Percentiles rank a stretch among this genome's conserved stretches.
These are phyloP conservation scores for Hecatera dysodea DNA, from an alignment of 2,888 invertebrate species.

Conservation along the genomic window DNA sequence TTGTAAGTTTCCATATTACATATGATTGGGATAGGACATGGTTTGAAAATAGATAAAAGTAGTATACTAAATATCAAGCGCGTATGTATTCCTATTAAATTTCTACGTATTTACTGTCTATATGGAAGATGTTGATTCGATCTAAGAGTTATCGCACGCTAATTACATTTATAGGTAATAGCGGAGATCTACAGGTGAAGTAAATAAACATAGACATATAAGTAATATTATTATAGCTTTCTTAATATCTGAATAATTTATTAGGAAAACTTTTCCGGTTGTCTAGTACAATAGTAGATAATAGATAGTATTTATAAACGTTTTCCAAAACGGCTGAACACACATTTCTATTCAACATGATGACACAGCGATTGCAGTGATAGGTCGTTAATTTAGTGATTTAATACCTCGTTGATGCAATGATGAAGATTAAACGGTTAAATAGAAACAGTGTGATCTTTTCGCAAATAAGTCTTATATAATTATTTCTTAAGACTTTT, in stretches of 20 bases:
- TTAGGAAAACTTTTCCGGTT: neutral
- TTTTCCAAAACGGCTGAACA: too few relatives aligned
- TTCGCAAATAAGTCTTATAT: too few relatives aligned
- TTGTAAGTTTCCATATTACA: neutral
- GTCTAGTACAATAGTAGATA: too few relatives aligned
- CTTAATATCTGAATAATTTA: neutral
- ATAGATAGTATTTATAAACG: too few relatives aligned
- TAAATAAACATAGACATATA: slow-evolving; percentile 24
- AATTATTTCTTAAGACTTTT: neutral
- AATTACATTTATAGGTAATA: slow-evolving; percentile 20
- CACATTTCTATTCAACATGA: too few relatives aligned
- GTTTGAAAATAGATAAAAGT: neutral
- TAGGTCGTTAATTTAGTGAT: too few relatives aligned
- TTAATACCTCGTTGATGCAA: too few relatives aligned
- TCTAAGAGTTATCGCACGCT: slow-evolving; percentile 9
- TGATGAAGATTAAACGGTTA: too few relatives aligned
- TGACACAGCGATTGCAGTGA: too few relatives aligned
- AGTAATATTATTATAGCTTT: neutral
- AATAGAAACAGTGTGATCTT: too few relatives aligned
- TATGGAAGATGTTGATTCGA: slow-evolving; percentile 27
- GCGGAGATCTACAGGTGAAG: slow-evolving; percentile 3
- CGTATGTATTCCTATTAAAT: neutral
- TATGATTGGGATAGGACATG: slow-evolving; percentile 7
- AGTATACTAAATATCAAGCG: neutral
- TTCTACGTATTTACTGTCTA: slow-evolving; percentile 3